A percentile compares a stretch with the other conserved stretches of the same genome.
These are phyloP conservation scores for Crambe crambe DNA, from an alignment of 37 sponge, comb jelly and placozoan genomes.

Conservation along the genomic window DNA sequence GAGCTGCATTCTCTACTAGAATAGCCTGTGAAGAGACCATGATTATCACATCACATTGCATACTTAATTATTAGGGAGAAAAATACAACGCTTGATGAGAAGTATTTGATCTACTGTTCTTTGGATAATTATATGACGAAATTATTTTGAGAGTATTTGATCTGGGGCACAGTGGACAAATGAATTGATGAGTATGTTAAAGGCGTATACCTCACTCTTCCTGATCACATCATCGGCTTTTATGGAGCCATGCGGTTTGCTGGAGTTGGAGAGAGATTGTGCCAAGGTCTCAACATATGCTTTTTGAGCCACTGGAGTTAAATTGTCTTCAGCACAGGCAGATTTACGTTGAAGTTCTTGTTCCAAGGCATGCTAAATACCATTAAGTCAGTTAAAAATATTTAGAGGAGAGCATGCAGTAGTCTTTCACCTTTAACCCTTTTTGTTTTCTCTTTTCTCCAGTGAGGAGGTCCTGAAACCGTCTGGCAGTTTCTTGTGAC, in stretches of 20 bases:
- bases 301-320: constrained; percentile 63
- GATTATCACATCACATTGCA: no score
- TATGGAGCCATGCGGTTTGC: constrained; percentile 43
- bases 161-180: no score
- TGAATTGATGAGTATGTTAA: background rate
- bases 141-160: no score
- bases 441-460: constrained; percentile 80
- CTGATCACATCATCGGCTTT: constrained; percentile 76
- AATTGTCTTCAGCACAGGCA: constrained; percentile 2
- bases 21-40: constrained; percentile 37
- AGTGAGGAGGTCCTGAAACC: constrained; percentile 80
- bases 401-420: no score
- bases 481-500: constrained; percentile 76
- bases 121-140: no score
- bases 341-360: constrained; percentile 64
- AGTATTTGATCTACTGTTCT: no score
- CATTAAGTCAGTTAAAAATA: background rate
- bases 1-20: constrained; percentile 72
- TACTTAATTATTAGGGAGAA: background rate
- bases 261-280: constrained; percentile 36
- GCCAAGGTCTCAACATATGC: constrained; percentile 81
- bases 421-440: constrained; percentile 60
- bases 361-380: constrained; percentile 77
- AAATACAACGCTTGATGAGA: no score
- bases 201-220: constrained; percentile 86